These are phyloP conservation scores for Lordiphosa andalusiaca DNA, from an alignment of 2,888 invertebrate genomes.

Conservation along the genomic window DNA sequence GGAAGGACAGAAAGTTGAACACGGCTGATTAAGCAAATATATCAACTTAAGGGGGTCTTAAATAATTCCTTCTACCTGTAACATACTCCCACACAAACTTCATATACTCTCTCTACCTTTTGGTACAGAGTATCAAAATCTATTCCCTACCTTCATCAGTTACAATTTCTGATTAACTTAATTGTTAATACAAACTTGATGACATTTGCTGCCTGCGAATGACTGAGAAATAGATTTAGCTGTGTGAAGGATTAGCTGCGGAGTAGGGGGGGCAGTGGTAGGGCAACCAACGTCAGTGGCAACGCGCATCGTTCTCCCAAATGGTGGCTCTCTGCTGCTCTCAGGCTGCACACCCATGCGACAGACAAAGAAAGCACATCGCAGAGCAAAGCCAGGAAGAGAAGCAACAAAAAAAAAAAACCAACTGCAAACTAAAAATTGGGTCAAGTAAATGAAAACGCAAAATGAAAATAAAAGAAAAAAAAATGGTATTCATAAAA, in stretches of 20 bases:
- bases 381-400: constrained; percentile 14
- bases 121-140: neutral
- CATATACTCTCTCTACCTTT: no score
- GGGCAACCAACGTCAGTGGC: constrained; percentile 5
- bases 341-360: constrained; percentile 1
- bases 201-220: constrained; percentile 3
- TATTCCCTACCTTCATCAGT: neutral
- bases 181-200: constrained; percentile 13
- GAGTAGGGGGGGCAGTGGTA: neutral
- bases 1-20: no score
- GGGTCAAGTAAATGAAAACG: constrained; percentile 54
- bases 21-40: no score
- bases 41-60: no score
- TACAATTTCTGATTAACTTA: constrained; percentile 16
- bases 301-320: constrained; percentile 1
- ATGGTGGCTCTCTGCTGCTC: constrained; percentile 1
- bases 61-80: no score
- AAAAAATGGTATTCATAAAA: constrained; percentile 31
- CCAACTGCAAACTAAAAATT: constrained; percentile 43
- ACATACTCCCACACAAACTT: no score
- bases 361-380: constrained; percentile 5
- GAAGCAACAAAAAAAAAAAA: constrained; percentile 3
- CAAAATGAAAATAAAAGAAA: constrained; percentile 33
- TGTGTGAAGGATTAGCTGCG: neutral
- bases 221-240: neutral